A percentile compares a stretch with the other conserved stretches of the same genome.
phyloP scores from a whole-genome alignment of 2,888 invertebrate genomes.

The Drosophila subquinaria region DNA sequence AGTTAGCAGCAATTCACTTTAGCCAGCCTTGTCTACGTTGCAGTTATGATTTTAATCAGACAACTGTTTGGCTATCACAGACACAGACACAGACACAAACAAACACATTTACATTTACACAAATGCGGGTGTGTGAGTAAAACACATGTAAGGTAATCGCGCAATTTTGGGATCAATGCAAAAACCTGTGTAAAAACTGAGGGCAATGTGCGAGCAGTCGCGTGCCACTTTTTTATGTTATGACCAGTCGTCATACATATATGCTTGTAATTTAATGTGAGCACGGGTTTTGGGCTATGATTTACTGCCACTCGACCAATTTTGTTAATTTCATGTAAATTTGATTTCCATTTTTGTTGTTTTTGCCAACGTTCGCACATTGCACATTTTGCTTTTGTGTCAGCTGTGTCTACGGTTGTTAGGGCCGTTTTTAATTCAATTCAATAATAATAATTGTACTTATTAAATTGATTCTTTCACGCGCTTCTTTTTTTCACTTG shows the following conservation, averaged over 20 bases:
- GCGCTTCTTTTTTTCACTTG: slow-evolving; percentile 10
- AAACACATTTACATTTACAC: neutral
- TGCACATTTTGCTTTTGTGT: neutral
- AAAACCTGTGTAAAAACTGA: slow-evolving; percentile 27
- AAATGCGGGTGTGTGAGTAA: neutral
- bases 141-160: slow-evolving; percentile 22
- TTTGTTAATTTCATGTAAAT: neutral
- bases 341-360: neutral
- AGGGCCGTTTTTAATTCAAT: neutral
- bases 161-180: slow-evolving; percentile 6
- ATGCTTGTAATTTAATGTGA: neutral
- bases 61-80: neutral
- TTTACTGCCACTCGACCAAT: slow-evolving; percentile 6
- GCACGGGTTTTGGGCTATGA: slow-evolving; percentile 32
- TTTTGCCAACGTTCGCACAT: neutral
- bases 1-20: slow-evolving; percentile 22
- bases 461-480: slow-evolving; percentile 9
- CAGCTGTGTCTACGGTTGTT: neutral
- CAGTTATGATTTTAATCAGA: slow-evolving; percentile 5
- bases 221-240: slow-evolving; percentile 53
- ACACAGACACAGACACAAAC: slow-evolving; percentile 1
- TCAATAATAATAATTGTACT: neutral
- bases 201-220: slow-evolving; percentile 35
- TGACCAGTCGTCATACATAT: slow-evolving; percentile 61
- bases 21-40: slow-evolving; percentile 27